These are phyloP conservation scores for Virgularia gustaviana DNA, from an alignment of 92 coral and sea anemone species.

Conservation along the genomic window DNA sequence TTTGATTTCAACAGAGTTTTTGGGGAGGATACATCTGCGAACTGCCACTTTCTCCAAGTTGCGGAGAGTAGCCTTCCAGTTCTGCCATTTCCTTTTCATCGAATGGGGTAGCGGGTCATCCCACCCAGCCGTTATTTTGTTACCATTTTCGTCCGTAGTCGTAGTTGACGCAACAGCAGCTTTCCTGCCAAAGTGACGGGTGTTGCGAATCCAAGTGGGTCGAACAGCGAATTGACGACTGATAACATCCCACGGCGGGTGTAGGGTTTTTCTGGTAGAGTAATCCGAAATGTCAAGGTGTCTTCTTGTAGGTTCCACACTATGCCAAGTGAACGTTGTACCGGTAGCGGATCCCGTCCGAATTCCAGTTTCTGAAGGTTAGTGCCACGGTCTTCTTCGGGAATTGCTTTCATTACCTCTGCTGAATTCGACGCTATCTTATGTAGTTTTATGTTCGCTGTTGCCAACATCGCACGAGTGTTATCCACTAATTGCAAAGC, in stretches of 20 bases:
- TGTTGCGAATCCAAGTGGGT: constrained; percentile 45
- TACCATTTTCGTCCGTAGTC: neutral
- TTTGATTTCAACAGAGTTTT: constrained; percentile 16
- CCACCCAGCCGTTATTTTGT: constrained; percentile 30
- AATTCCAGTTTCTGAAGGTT: constrained; percentile 51
- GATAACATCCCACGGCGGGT: constrained; percentile 55
- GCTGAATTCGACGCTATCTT: constrained; percentile 59
- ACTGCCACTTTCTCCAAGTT: constrained; percentile 43
- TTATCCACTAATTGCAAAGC: constrained; percentile 46
- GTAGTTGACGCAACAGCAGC: constrained; percentile 42
- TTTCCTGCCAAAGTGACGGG: constrained; percentile 41
- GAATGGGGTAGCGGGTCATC: constrained; percentile 53
- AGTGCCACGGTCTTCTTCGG: constrained; percentile 56
- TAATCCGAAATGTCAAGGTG: constrained; percentile 41
- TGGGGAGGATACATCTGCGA: constrained; percentile 29
- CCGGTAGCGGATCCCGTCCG: constrained; percentile 45
- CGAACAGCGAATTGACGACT: constrained; percentile 42
- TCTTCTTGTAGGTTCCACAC: constrained; percentile 56
- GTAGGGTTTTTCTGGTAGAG: constrained; percentile 46
- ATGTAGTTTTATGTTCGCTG: constrained; percentile 56
- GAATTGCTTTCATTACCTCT: constrained; percentile 63
- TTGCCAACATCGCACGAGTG: constrained; percentile 49
- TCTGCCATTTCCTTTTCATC: constrained; percentile 46
- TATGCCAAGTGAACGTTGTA: constrained; percentile 59
- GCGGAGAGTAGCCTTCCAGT: constrained; percentile 30